Base-by-base conservation (phyloP, 2,797 vertebrate genomes). In the Apogon talboti region DNA sequence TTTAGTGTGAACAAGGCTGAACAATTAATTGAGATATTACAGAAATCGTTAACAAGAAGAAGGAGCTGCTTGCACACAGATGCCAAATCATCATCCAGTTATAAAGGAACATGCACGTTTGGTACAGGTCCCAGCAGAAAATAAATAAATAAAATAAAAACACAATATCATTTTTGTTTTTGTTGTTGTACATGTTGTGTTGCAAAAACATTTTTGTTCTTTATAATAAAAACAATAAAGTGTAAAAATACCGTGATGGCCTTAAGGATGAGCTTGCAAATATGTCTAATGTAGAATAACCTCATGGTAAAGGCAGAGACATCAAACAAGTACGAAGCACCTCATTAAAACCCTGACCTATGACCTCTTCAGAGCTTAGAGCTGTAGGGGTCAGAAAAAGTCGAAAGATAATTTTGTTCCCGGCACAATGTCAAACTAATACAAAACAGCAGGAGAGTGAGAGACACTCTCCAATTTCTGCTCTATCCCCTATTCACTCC, bases 311-410 rank as follows among this genome's bases (percentile, higher is more conserved):
- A 42, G 42, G 24, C 21, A 28, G 0, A 47, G 58, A 35, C 69
- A 42, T 47, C 28, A 60, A 45, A 47, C 71, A 70, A 47, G 16
- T 0, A 11, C 33, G 66, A 54, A 48, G 64, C 2, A 51, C 55
- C 79, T 85, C 76, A 63, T 85, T 85, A 81, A 68, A 75, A 72
- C 46, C 76, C 67, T 15, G n/a, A 77, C 18, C 50, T 46, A 0
- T 57, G 82, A 86, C 81, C 77, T 84, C 77, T 75, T 41, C 53
- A 7, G 47, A 55, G 51, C 56, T 71, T 2, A 9, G 41, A 57
- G 56, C 50, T 14, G 38, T 28, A 14, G 35, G 68, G 74, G 76
- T 76, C 77, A 70, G 40, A 65, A 84, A 75, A 84, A 85, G 78
- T 81, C 84, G 24, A 86, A 12, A 19, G 44, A 57, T 58, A 52